These are phyloP conservation scores for Gastracanthus pulcherrimus DNA, from an alignment of 2,888 invertebrate species.

Conservation along the genomic window DNA sequence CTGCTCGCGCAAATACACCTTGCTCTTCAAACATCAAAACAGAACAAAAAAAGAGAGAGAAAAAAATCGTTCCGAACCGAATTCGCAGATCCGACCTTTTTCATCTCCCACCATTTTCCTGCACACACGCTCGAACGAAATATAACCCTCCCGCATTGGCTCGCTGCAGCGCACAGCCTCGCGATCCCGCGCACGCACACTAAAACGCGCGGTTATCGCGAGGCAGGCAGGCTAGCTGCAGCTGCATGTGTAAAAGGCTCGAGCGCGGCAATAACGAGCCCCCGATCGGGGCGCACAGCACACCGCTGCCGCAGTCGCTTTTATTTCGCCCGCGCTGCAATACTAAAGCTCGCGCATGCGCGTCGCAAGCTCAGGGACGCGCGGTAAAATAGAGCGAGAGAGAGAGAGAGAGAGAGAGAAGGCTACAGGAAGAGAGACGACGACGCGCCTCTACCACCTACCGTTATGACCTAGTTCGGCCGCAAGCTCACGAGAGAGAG, in stretches of 20 bases:
- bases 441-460: slow-evolving; percentile 3
- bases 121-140: neutral
- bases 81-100: neutral
- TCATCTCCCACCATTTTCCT: neutral
- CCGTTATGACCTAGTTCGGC: slow-evolving; percentile 61
- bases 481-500: slow-evolving; percentile 42
- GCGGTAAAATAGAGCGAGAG: neutral
- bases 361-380: neutral
- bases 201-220: neutral
- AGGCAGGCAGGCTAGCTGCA: neutral
- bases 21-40: neutral
- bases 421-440: neutral
- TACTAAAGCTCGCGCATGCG: too few species aligned
- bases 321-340: slow-evolving; percentile 3
- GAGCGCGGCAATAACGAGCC: slow-evolving; percentile 35
- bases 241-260: slow-evolving; percentile 27
- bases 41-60: neutral
- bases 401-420: slow-evolving; percentile 1
- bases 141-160: neutral
- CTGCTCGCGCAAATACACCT: neutral
- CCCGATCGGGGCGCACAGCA: slow-evolving; percentile 1
- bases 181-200: neutral
- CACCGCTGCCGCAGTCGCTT: too few species aligned
- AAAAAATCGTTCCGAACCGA: neutral
- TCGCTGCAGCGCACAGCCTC: neutral